These are phyloP conservation scores for Harpalus rufipes DNA, from an alignment of 2,888 invertebrate species.

Conservation along the genomic window DNA sequence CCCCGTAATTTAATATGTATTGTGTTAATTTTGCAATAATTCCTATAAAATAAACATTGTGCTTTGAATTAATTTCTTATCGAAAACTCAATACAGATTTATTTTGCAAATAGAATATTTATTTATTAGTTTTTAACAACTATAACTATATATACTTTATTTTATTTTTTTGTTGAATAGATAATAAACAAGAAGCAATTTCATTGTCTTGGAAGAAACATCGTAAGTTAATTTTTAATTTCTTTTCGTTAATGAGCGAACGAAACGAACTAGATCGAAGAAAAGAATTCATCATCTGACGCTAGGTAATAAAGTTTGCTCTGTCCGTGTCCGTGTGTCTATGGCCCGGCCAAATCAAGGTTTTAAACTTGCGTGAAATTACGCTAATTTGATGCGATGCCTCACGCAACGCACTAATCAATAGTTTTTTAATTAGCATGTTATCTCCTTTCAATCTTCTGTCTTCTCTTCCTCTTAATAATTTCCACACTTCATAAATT, in stretches of 20 bases:
- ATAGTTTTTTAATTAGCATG: conserved; percentile 59
- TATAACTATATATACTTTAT: neutral
- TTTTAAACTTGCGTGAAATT: conserved; percentile 57
- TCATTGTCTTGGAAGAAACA: neutral
- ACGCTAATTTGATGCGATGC: conserved; percentile 55
- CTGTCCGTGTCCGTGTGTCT: conserved; percentile 21
- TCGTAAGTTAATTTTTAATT: conserved; percentile 11
- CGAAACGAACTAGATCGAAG: conserved; percentile 12
- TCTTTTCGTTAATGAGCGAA: conserved; percentile 28
- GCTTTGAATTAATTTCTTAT: too few relatives aligned
- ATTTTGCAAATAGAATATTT: too few relatives aligned
- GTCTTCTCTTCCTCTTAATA: conserved; percentile 14
- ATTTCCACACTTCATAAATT: conserved; percentile 45
- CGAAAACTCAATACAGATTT: too few relatives aligned
- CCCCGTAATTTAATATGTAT: too few relatives aligned
- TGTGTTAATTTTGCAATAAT: too few relatives aligned
- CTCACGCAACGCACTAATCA: conserved; percentile 55
- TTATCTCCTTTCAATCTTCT: conserved; percentile 36
- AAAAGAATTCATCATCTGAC: conserved; percentile 31
- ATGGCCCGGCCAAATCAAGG: conserved; percentile 20
- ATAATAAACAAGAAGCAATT: neutral
- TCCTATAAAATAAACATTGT: too few relatives aligned
- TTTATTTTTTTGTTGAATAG: neutral
- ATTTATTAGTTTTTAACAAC: neutral
- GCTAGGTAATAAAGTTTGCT: conserved; percentile 37